These are phyloP conservation scores for Dipodomys spectabilis DNA, from an alignment of 2,113 vertebrate genomes.

Conservation along the genomic window DNA sequence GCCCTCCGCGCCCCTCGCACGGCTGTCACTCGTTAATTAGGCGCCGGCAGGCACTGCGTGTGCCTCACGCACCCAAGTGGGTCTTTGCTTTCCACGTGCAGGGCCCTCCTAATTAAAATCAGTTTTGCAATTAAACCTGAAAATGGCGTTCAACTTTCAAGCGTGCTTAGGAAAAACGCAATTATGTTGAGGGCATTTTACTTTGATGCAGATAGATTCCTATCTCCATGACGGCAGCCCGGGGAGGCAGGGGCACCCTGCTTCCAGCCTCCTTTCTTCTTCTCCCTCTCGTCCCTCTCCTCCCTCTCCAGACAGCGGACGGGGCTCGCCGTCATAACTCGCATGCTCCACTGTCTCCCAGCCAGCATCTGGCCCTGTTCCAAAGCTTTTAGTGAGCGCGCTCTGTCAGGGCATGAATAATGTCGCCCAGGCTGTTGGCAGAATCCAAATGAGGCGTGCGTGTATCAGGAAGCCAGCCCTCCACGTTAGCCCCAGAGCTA, in stretches of 20 bases:
- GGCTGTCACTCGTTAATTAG: conserved; percentile 89
- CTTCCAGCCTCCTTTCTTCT: conserved; percentile 49
- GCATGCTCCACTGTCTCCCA: conserved; percentile 90
- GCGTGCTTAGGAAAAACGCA: conserved; percentile 88
- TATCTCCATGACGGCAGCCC: conserved; percentile 87
- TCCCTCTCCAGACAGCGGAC: conserved; percentile 84
- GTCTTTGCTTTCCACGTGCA: conserved; percentile 89
- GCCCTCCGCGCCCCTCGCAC: conserved; percentile 85
- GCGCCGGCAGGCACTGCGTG: conserved; percentile 86
- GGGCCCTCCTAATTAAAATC: conserved; percentile 93
- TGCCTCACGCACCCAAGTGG: conserved; percentile 88
- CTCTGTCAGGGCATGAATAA: conserved; percentile 99
- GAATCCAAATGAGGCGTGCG: conserved; percentile 97
- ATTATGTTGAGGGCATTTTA: conserved; percentile 95
- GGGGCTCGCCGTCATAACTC: conserved; percentile 88
- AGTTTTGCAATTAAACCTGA: conserved; percentile 97
- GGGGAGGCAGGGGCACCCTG: conserved; percentile 80
- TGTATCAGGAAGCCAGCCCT: conserved; percentile 97
- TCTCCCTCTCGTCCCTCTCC: not conserved
- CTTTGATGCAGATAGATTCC: conserved; percentile 92
- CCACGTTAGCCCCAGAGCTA: conserved; percentile 94
- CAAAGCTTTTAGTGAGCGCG: conserved; percentile 99
- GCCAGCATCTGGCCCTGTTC: conserved; percentile 95
- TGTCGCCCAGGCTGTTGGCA: conserved; percentile 96
- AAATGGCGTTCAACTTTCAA: conserved; percentile 95